Base-by-base conservation (phyloP, 2,113 vertebrate genomes). In the Zosterops lateralis region DNA sequence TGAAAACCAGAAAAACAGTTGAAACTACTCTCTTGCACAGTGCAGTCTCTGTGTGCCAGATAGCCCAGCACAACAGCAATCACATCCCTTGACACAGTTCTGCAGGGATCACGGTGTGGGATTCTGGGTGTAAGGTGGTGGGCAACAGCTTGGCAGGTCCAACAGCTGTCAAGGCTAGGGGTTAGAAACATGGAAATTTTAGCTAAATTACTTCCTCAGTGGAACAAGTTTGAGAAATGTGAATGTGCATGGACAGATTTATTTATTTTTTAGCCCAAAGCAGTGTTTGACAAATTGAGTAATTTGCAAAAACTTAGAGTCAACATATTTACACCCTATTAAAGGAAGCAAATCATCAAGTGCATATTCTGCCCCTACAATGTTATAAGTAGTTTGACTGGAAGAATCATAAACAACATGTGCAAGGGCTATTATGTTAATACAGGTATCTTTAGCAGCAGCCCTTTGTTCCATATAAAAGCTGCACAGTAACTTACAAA, bases 21-120 rank as follows among this genome's bases (percentile, higher is more conserved):
- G 31, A 54, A 84, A 34, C 17, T 22, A 26, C 19, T 36, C 1
- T 67, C 7, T 68, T 58, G 6, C 44, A 62, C 34, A 20, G 13
- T 6, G 17, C 4, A 17, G 1, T 58, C 2, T 38, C 25, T 60
- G 8, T 29, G 12, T 32, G 17, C 3, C 18, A 19, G 2, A 1
- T 7, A 61, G 9, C 28, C 19, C 40, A 57, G n/a, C 9, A 56
- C 32, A 82, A 51, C 3, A 64, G 14, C 20, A 71, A 8, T 22
- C 1, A 1, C 24, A 53, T 6, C 14, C 1, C 6, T 73, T 88
- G 34, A 7, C 3, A 17, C 7, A 38, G 13, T 4, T 57, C 47
- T 54, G 42, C 22, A 29, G 32, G 19, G 20, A 65, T 21, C 40
- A 20, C 0, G 2, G 3, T 13, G 19, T 60, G 5, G 8, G 9